Base-by-base conservation (phyloP, 2,888 invertebrate species). In the Zootermopsis nevadensis region DNA sequence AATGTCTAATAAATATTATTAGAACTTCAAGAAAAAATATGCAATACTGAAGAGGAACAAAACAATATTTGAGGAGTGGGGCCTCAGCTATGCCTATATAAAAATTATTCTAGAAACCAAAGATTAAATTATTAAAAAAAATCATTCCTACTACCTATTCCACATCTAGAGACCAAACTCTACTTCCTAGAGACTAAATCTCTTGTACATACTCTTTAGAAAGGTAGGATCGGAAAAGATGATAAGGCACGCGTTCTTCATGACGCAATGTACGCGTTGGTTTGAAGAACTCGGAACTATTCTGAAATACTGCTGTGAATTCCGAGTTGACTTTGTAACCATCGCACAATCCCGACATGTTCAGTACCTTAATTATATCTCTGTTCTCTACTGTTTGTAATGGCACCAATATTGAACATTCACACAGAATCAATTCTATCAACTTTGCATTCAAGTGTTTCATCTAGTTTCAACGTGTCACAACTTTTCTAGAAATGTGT, bases 181-280 rank as follows among this genome's bases (percentile, higher is more conserved):
- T 74, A 74, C 24, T 30, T n/a, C 22, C 30, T 74, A 74, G 24
- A 24, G n/a, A 22, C 38, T 38, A 38, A 74, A 38, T 27, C n/a
- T 24, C 19, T 77, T 35, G 53, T 77, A 42, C 38, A 74, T 74
- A 74, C 38, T 74, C 74, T 33, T 74, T 81, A 69, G 53, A 81
- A 81, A 69, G 69, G 35, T 72, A 67, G 42, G 81, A 81, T 72
- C 72, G 69, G 69, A 81, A 60, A 15, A 79, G 55, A 66, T 79
- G 33, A 35, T 79, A 79, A 79, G 79, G 79, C 79, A 79, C 79
- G 35, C 79, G 35, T 77, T 66, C 66, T 74, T 74, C 74, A 74
- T 22, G n/a, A 74, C 38, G 15, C n/a, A 74, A 38, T 74, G 74
- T 38, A 74, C 24, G 38, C 38, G 74, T 42, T 74, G 42, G 74